These are phyloP conservation scores for Enoplosus armatus DNA, from an alignment of 2,797 vertebrate genomes.

Conservation along the genomic window DNA sequence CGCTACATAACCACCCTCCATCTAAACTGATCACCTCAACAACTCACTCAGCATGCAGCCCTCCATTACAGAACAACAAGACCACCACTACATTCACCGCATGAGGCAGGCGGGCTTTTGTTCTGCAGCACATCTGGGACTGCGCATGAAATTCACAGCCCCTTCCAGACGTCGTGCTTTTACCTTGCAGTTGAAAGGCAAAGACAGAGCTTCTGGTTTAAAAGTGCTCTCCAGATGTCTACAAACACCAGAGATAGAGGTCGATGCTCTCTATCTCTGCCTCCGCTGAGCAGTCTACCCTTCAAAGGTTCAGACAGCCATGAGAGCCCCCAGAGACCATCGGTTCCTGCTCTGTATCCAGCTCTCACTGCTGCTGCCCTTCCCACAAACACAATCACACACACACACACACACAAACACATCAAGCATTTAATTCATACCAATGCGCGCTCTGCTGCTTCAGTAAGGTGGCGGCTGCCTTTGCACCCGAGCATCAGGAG, in stretches of 20 bases:
- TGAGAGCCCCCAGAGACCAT: constrained; percentile 75
- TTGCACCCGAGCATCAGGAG: constrained; percentile 41
- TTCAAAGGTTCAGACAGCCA: constrained; percentile 81
- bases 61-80: constrained; percentile 30
- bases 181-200: constrained; percentile 69
- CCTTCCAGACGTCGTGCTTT: constrained; percentile 48
- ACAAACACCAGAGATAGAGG: constrained; percentile 72
- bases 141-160: constrained; percentile 36
- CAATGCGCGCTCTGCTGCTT: constrained; percentile 30
- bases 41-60: constrained; percentile 49
- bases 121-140: constrained; percentile 49
- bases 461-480: constrained; percentile 47
- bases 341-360: constrained; percentile 70
- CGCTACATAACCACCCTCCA: constrained; percentile 21
- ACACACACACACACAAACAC: constrained; percentile 26
- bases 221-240: constrained; percentile 71
- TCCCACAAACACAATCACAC: constrained; percentile 24
- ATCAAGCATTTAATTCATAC: constrained; percentile 55
- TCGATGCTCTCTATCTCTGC: constrained; percentile 61
- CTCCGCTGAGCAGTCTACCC: constrained; percentile 64
- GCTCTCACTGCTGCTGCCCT: constrained; percentile 55
- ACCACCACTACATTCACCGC: constrained; percentile 1
- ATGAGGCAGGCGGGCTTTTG: constrained; percentile 41
- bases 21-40: constrained; percentile 43
- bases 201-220: constrained; percentile 58